These are phyloP conservation scores for Pogonognathellus flavescens DNA, from an alignment of 1,140 invertebrate species.

Conservation along the genomic window DNA sequence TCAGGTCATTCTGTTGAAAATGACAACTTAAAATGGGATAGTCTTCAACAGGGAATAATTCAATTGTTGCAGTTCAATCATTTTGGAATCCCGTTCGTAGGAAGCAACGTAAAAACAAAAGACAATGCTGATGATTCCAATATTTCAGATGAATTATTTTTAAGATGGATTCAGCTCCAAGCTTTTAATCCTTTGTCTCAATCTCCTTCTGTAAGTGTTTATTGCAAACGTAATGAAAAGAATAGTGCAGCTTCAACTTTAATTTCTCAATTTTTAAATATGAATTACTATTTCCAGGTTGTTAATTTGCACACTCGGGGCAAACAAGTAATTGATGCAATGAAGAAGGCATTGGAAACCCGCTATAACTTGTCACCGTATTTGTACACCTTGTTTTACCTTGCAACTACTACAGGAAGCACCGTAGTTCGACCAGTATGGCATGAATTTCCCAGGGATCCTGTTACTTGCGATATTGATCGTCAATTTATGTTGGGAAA, in stretches of 20 bases:
- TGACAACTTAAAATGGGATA: constrained; percentile 71
- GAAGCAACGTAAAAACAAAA: constrained; percentile 4
- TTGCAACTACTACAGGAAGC: constrained; percentile 65
- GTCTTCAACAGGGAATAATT: constrained; percentile 72
- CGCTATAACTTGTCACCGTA: constrained; percentile 73
- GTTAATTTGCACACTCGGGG: background rate
- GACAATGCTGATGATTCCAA: constrained; percentile 64
- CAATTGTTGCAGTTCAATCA: constrained; percentile 63
- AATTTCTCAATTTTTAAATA: constrained; percentile 51
- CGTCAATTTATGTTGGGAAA: constrained; percentile 68
- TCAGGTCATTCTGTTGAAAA: constrained; percentile 76
- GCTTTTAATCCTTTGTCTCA: constrained; percentile 71
- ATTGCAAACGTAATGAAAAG: background rate
- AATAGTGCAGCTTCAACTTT: no score
- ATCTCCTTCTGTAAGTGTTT: background rate
- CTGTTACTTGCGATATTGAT: constrained; percentile 65
- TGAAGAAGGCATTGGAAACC: constrained; percentile 68
- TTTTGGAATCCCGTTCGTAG: constrained; percentile 69
- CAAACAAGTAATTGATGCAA: constrained; percentile 21
- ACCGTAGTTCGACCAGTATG: constrained; percentile 67
- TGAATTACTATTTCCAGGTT: background rate
- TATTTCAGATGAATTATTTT: constrained; percentile 72
- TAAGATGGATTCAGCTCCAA: constrained; percentile 73
- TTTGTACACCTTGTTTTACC: constrained; percentile 73
- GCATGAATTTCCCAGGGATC: constrained; percentile 68